Evolutionary conservation across 2,797 vertebrate species (phyloP).

Genomic region (Cyprinodon diabolis): DNA sequence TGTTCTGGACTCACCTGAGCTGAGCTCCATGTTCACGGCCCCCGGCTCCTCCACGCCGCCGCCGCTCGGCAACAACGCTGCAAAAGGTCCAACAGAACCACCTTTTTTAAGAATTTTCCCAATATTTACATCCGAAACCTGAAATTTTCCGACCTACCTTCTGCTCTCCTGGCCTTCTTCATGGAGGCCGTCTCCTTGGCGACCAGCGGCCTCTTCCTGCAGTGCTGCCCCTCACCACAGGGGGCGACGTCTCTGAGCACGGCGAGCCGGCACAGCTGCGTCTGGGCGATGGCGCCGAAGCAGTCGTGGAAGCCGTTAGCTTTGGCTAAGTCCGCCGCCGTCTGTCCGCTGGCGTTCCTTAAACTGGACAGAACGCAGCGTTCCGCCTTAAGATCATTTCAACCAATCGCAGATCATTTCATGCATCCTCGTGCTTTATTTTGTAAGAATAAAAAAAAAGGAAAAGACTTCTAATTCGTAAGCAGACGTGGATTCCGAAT

Average conservation of each 20-base stretch:
- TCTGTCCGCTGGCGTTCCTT: slow-evolving; percentile 93
- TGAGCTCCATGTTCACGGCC: slow-evolving; percentile 84
- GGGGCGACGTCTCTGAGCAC: slow-evolving; percentile 76
- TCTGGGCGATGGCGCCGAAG: slow-evolving; percentile 89
- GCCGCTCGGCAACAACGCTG: slow-evolving; percentile 61
- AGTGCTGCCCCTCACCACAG: slow-evolving; percentile 58
- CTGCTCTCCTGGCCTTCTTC: slow-evolving; percentile 88
- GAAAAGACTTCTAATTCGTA: no score
- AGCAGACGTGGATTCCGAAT: no score
- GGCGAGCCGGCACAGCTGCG: slow-evolving; percentile 78
- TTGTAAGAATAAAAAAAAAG: no score
- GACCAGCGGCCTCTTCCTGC: slow-evolving; percentile 89
- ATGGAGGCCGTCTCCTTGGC: slow-evolving; percentile 74
- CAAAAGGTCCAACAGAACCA: slow-evolving; percentile 29
- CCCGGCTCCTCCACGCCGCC: slow-evolving; percentile 81
- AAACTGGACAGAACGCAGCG: slow-evolving; percentile 78
- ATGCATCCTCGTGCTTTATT: no score
- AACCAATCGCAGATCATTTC: no score
- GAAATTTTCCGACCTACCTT: slow-evolving; percentile 56
- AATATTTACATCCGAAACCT: no score
- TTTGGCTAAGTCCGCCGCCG: slow-evolving; percentile 93
- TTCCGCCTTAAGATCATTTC: no score
- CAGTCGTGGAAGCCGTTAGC: slow-evolving; percentile 93
- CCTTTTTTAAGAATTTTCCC: no score
- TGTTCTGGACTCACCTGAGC: slow-evolving; percentile 86